Evolutionary conservation across 2,888 invertebrate genomes (phyloP), one percentile per base, ranked within the genome.

Genomic region (Parnassius smintheus): DNA sequence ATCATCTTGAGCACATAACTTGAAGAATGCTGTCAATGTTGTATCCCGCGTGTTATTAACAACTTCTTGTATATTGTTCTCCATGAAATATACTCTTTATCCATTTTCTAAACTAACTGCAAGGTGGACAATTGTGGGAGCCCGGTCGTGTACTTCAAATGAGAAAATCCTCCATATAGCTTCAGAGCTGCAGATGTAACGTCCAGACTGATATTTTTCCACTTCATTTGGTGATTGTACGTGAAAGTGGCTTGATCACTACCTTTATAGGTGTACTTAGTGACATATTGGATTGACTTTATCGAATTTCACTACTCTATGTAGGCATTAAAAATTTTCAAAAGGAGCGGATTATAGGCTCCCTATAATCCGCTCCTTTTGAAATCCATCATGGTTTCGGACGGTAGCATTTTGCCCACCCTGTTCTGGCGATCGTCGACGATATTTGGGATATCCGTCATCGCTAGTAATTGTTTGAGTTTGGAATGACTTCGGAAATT

Each of bases 391-490:
- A 12, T 50, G n/a, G 54, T 66, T 60, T 59, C 62, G 46, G 56
- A 68, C 59, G 13, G 58, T 66, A 7, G 64, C 63, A 62, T 12
- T 66, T 59, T 62, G 57, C 51, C 66, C 67, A 53, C 67, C 45
- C 45, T 45, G 10, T 45, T 9, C 0, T 9, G 45, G 45, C 45
- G 45, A 45, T 45, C 45, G 45, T 60, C 69, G 67, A 44, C 70
- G 61, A 65, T 72, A 72, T 69, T 67, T 64, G 42, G 70, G 68
- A 68, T 74, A 73, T 59, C 71, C 70, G 58, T 72, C 69, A 64
- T 72, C 67, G 61, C 68, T 64, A 60, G 71, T 68, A 56, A 0
- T 1, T 65, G 69, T 68, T 67, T 71, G 62, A 51, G 50, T 67
- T 64, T 64, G 60, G 42, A 42, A 42, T 1, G 45, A 45, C 45